Base-by-base conservation (phyloP, 2,113 vertebrate species). In the Tetrao urogallus region DNA sequence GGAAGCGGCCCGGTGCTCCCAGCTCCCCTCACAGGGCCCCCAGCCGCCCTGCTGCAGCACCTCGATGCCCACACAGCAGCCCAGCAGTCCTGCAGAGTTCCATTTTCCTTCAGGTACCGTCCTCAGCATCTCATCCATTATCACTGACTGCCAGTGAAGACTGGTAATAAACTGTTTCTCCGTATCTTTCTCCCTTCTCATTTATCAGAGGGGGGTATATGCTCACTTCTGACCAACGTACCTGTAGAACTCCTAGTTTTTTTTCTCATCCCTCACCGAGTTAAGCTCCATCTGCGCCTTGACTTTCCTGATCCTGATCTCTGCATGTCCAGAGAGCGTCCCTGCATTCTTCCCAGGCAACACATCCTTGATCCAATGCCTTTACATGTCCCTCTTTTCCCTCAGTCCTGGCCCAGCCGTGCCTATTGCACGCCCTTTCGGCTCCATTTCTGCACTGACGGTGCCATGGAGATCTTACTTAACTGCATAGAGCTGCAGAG, bases 41-140 rank as follows among this genome's bases (percentile, higher is more conserved):
- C 54, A 16, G 24, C 18, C 11, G 7, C 8, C 18, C 6, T 1
- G 10, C 48, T 40, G 52, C 21, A 4, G 28, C 0, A 0, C 50
- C 38, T 40, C 2, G 1, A 5, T 0, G 1, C 32, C 56, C 11
- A 3, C 48, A 50, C 20, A 40, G 16, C 24, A 12, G 50, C 8
- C 18, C 15, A n/a, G 61, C 69, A 60, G 24, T 21, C 40, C 7
- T 34, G 21, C 1, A 0, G 38, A 47, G 12, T 22, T 80, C n/a
- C 36, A 8, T 38, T 61, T 47, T 54, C 32, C 16, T 36, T 60
- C 17, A 43, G 19, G 34, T 7, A 5, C 1, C 0, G 36, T 48
- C 25, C 36, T 75, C 75, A 27, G 18, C 4, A 1, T 72, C 22
- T 85, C 14, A 5, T 66, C 58, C 0, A 0, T 17, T 63, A 21